These are phyloP conservation scores for Tipula unca DNA, from an alignment of 2,888 invertebrate species.

Conservation along the genomic window DNA sequence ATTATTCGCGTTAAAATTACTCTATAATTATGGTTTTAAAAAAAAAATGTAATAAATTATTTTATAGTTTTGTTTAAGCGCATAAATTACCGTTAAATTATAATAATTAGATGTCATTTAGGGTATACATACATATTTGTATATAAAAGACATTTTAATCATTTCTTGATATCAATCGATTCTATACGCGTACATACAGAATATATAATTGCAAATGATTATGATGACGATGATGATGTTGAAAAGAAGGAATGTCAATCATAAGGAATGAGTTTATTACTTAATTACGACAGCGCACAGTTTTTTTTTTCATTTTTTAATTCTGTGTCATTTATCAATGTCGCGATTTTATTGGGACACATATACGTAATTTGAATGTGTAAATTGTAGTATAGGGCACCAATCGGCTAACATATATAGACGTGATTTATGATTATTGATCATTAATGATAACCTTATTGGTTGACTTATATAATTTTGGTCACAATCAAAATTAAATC, in stretches of 20 bases:
- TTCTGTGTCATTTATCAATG: neutral
- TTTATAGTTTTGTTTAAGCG: neutral
- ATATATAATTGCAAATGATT: neutral
- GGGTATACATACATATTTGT: neutral
- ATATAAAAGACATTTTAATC: neutral
- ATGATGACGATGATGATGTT: neutral
- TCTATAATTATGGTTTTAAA: neutral
- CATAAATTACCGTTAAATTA: neutral
- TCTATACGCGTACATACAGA: neutral
- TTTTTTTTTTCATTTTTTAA: neutral
- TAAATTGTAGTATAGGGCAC: neutral
- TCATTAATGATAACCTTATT: neutral
- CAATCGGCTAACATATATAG: neutral
- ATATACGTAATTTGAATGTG: neutral
- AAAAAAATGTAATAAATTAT: neutral
- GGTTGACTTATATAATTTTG: neutral
- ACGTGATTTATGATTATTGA: neutral
- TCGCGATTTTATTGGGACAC: neutral
- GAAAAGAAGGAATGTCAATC: neutral
- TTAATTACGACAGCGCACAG: neutral
- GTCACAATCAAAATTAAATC: neutral
- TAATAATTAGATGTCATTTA: conserved; percentile 8
- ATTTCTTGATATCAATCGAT: neutral
- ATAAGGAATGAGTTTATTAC: neutral
- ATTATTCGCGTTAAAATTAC: neutral